phyloP scores from a whole-genome alignment of 2,113 vertebrate species.

The Carettochelys insculpta region DNA sequence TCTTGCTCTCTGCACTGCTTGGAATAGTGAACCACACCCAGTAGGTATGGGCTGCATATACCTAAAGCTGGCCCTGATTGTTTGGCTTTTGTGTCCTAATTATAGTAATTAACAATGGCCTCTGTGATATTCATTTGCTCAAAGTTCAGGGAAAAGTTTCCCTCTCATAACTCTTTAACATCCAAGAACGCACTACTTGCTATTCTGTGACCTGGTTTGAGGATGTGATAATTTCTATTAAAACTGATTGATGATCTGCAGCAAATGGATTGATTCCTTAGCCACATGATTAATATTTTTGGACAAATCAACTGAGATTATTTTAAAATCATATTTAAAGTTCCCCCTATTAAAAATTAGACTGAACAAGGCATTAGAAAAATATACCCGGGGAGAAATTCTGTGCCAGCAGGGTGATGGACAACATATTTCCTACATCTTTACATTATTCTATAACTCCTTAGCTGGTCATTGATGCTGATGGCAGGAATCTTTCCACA shows the following conservation, averaged over 20 bases:
- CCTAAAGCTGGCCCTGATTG: not conserved
- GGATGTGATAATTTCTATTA: not conserved
- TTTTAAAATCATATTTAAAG: not conserved
- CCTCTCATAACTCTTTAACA: not conserved
- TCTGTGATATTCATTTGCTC: not conserved
- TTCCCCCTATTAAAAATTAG: not conserved
- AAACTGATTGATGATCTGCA: not conserved
- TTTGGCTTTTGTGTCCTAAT: not conserved
- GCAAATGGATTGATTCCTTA: not conserved
- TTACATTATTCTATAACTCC: not conserved
- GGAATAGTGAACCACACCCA: too few species aligned
- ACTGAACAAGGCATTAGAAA: not conserved
- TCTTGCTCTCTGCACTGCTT: too few species aligned
- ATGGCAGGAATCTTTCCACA: not conserved
- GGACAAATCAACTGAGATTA: not conserved
- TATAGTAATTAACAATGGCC: not conserved
- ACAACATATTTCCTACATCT: not conserved
- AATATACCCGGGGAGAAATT: not conserved
- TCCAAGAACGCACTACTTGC: not conserved
- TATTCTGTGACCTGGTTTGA: not conserved
- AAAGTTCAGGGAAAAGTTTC: not conserved
- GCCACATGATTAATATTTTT: not conserved
- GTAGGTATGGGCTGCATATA: too few species aligned
- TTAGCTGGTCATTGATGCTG: conserved; percentile 1
- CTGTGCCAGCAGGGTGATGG: not conserved